Evolutionary conservation across 1,140 invertebrate genomes (phyloP), one percentile per base, ranked within the genome.

Genomic region (Temnothorax longispinosus): DNA sequence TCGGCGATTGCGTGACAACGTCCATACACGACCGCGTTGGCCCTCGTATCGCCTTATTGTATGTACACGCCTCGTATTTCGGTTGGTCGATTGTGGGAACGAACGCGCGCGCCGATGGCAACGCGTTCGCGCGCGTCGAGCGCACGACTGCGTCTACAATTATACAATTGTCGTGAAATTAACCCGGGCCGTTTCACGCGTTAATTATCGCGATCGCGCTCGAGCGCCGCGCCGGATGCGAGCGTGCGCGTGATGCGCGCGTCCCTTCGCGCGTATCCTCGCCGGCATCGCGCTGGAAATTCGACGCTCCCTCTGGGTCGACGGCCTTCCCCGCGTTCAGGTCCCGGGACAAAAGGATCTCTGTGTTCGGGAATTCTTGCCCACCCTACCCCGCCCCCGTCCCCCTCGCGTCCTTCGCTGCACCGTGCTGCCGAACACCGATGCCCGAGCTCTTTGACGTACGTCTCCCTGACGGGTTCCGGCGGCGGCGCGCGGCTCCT

Each of bases 21-120:
- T 3, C 35, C 8, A n/a, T 67, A 18, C 38, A 60, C 54, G 15
- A 27, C 32, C 5, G 32, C 27, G 0, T 32, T 56, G 56, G 18
- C 27, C 64, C 18, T 47, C 11, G 3, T 27, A 27, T 5, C 64
- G 4, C 64, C 21, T 69, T 67, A n/a, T n/a, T n/a, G n/a, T n/a
- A n/a, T n/a, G 60, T 56, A 56, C 4, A 13, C 64, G 1, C 64
- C 27, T 75, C 74, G 60, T 56, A 74, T 85, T 89, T 86, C 74
- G 87, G 65, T 81, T 44, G 72, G 72, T 60, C 67, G 64, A 69
- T 32, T 69, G 82, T 89, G 88, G 62, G 87, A 89, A 89, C 87
- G 72, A 6, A 38, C 41, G 35, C 58, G 8, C 64, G 67, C 11
- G 69, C 4, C 69, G 54, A 69, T 38, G 41, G 65, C 65, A 27